These are phyloP conservation scores for Propithecus coquereli DNA, from an alignment of 2,113 vertebrate species.

Conservation along the genomic window DNA sequence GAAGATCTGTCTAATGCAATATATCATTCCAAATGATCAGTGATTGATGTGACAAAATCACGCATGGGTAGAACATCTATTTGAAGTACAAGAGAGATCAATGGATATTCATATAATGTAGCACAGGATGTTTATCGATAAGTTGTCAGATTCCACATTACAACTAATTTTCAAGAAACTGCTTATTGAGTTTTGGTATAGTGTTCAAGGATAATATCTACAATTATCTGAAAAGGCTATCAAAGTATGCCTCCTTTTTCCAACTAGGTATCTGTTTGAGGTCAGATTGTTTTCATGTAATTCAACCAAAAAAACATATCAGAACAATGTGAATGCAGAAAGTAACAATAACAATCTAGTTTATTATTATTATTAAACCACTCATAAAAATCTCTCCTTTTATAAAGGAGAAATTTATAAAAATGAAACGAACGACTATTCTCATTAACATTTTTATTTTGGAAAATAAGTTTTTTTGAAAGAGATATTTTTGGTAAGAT, in stretches of 20 bases:
- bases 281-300: background rate
- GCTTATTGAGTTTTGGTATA: background rate
- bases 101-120: background rate
- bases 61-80: background rate
- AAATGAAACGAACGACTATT: background rate
- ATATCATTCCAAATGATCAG: background rate
- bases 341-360: background rate
- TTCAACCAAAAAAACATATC: background rate
- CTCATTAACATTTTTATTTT: background rate
- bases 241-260: background rate
- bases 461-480: background rate
- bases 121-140: background rate
- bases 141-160: background rate
- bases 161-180: slow-evolving; percentile 12
- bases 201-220: slow-evolving; percentile 5
- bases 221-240: background rate
- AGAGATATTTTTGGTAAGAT: background rate
- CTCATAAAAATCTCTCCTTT: background rate
- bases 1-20: background rate
- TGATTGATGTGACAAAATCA: background rate
- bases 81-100: background rate
- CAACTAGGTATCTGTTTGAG: background rate
- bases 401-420: background rate
- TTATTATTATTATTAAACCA: background rate
- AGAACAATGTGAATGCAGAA: background rate